These are phyloP conservation scores for Anastrepha ludens DNA, from an alignment of 1,140 invertebrate genomes.

Conservation along the genomic window DNA sequence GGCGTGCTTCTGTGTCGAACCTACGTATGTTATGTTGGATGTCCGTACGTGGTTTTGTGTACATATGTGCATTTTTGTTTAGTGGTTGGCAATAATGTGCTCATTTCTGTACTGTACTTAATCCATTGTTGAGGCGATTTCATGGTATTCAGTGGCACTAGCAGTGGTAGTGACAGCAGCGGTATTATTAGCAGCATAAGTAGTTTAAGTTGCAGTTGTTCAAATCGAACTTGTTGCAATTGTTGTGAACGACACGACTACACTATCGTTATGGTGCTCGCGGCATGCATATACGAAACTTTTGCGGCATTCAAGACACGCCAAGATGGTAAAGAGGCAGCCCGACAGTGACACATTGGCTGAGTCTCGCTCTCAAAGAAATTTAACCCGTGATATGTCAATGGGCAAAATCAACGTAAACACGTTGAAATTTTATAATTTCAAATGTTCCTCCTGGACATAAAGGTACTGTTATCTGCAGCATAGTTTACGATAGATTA, in stretches of 20 bases:
- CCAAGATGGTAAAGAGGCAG: not conserved
- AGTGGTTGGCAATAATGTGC: constrained; percentile 5
- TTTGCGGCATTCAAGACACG: constrained; percentile 2
- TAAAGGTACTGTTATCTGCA: no score
- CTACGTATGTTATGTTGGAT: no score
- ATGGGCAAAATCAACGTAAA: no score
- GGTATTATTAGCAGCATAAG: constrained; percentile 27
- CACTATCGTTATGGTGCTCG: not conserved
- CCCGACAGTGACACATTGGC: not conserved
- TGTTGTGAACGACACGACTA: not conserved
- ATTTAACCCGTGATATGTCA: no score
- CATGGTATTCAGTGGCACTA: not conserved
- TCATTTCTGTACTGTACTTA: not conserved
- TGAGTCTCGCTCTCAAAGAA: not conserved
- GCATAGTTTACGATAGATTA: no score
- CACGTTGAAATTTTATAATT: no score
- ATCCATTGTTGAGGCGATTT: not conserved
- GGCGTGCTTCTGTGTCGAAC: no score
- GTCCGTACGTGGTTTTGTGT: not conserved
- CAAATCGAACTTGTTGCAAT: not conserved
- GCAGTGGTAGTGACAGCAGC: not conserved
- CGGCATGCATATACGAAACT: not conserved
- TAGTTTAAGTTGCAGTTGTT: not conserved
- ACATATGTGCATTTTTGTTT: not conserved
- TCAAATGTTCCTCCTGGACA: no score